Base-by-base conservation (phyloP, 2,113 vertebrate genomes). In the Psophia crepitans region DNA sequence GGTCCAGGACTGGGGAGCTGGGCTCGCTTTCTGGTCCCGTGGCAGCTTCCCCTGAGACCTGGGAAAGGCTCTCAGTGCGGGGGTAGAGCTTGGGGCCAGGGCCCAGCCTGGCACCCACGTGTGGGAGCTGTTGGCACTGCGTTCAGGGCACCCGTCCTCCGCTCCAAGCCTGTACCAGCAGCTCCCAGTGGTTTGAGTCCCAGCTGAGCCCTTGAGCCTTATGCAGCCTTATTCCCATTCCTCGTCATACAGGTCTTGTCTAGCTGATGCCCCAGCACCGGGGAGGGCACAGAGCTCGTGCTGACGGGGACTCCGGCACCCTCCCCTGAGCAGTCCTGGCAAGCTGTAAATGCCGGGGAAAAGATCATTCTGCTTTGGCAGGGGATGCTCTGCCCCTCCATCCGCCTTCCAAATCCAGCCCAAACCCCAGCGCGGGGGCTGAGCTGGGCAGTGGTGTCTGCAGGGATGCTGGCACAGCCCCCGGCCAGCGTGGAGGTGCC, bases 361-460 rank as follows among this genome's bases (percentile, higher is more conserved):
- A 16, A 18, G 14, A 3, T 11, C 8, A 1, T 35, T 9, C 19
- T 2, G 8, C 63, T 76, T 43, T 2, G 2, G 21, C 30, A 3
- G 39, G 20, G 35, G 54, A 9, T 41, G 58, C 22, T 14, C 1
- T 0, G 35, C 17, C 5, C 0, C 37, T 46, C 23, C 33, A 2
- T 6, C 68, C 10, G 0, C 24, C 32, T 65, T 33, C 44, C 58
- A 19, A 1, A 9, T 26, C 68, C 61, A 24, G 13, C 39, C 61
- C 14, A 11, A 8, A 14, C 44, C 21, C 43, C 44, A 3, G 5
- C 0, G 0, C 8, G 0, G 1, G 32, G 51, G 41, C 39, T 6
- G 39, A 66, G 57, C 14, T 4, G 37, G 54, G 19, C n/a, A 35
- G 1, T 4, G 26, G 58, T 5, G 60, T 5, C 75, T 43, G 30